Evolutionary conservation across 2,888 invertebrate species (phyloP).

Genomic region (Amphipyra berbera): DNA sequence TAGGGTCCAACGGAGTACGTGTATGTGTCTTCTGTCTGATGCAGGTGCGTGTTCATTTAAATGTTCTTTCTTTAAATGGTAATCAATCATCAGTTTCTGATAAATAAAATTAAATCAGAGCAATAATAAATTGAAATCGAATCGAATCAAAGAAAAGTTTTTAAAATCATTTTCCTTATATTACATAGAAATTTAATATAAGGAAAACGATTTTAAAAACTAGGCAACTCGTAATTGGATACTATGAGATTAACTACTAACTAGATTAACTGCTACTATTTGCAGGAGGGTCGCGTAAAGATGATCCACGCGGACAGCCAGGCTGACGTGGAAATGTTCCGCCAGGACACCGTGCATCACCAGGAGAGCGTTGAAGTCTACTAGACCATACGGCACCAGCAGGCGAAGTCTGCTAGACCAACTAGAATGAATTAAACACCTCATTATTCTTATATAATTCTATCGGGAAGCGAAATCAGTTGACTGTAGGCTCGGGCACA

Average conservation of each 20-base stretch:
- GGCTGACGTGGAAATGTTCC: slow-evolving; percentile 93
- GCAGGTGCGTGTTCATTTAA: slow-evolving; percentile 6
- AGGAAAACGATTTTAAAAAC: too few relatives aligned
- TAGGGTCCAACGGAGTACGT: slow-evolving; percentile 31
- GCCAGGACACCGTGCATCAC: slow-evolving; percentile 91
- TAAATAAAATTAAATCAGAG: too few relatives aligned
- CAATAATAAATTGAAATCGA: not conserved
- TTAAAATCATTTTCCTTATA: too few relatives aligned
- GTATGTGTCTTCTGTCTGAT: slow-evolving; percentile 39
- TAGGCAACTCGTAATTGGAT: too few relatives aligned
- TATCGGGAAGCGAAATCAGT: not conserved
- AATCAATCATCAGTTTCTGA: too few relatives aligned
- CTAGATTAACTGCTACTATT: not conserved
- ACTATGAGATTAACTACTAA: too few relatives aligned
- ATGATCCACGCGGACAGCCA: slow-evolving; percentile 92
- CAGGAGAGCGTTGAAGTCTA: slow-evolving; percentile 89
- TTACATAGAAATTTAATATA: too few relatives aligned
- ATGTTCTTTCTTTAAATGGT: not conserved
- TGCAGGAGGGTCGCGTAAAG: slow-evolving; percentile 86
- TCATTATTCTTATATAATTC: not conserved
- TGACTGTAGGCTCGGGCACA: not conserved
- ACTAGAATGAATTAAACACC: not conserved
- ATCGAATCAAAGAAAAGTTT: too few relatives aligned
- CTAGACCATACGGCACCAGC: slow-evolving; percentile 56
- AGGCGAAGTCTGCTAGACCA: not conserved